Evolutionary conservation across 2,888 invertebrate species (phyloP).

Genomic region (Lasioglossum malachurum): DNA sequence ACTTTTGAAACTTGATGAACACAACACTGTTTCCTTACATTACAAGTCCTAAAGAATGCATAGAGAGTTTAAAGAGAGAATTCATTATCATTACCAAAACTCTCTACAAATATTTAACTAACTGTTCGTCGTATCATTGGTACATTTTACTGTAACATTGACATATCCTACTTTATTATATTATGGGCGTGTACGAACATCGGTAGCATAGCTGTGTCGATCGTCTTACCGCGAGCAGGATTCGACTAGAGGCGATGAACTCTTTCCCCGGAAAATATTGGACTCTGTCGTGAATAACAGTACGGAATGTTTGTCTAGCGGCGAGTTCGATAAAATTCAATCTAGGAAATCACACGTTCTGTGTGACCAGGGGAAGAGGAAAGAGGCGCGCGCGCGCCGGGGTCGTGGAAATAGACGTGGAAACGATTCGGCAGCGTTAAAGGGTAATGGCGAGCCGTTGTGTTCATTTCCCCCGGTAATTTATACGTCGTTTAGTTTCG

Average conservation of each 20-base stretch:
- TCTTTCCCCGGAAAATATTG: slow-evolving; percentile 13
- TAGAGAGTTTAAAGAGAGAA: not conserved
- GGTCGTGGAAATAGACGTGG: not conserved
- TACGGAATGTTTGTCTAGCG: slow-evolving; percentile 23
- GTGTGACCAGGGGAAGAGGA: not conserved
- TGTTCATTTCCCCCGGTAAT: not conserved
- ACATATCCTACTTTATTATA: not conserved
- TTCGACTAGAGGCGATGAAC: not conserved
- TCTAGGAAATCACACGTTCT: slow-evolving; percentile 17
- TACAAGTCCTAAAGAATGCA: not conserved
- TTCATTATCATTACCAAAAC: not conserved
- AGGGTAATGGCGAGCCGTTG: not conserved
- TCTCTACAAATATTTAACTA: not conserved
- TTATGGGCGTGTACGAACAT: not conserved
- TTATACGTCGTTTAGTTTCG: slow-evolving; percentile 10
- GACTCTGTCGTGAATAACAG: slow-evolving; percentile 9
- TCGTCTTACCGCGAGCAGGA: not conserved
- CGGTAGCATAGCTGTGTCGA: not conserved
- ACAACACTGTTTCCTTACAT: too few relatives aligned
- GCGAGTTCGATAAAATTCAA: slow-evolving; percentile 21
- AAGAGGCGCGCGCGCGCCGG: not conserved
- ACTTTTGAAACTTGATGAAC: too few relatives aligned
- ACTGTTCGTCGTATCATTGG: not conserved
- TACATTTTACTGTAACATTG: not conserved
- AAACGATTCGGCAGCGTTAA: not conserved